Percentiles rank a stretch among this genome's conserved stretches.
Evolutionary conservation across 2,113 vertebrate genomes (phyloP).

Genomic region (Uria aalge): DNA sequence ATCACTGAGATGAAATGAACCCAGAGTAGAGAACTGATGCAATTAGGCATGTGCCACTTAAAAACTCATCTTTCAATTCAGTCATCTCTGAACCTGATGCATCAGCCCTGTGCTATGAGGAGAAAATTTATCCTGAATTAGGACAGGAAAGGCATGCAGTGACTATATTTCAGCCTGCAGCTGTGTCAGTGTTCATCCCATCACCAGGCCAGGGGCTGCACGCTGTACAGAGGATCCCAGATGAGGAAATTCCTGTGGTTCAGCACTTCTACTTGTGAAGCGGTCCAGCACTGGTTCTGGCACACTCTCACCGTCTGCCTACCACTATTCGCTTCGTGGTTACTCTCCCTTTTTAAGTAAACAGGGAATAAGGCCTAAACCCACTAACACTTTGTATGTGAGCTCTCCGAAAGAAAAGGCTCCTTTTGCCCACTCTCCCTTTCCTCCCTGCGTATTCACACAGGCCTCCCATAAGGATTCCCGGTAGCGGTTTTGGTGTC

Average conservation of each 20-base stretch:
- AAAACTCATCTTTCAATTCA: background rate
- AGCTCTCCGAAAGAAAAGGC: background rate
- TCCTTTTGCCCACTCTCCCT: background rate
- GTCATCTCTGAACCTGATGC: background rate
- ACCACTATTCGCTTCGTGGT: background rate
- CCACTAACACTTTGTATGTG: background rate
- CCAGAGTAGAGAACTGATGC: background rate
- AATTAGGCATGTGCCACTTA: background rate
- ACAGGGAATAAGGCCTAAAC: background rate
- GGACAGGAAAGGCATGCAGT: background rate
- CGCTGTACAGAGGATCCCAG: background rate
- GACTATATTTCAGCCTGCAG: background rate
- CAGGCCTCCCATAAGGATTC: background rate
- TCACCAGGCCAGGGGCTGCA: background rate
- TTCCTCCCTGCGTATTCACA: fast-evolving
- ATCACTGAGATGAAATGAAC: background rate
- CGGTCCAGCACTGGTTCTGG: background rate
- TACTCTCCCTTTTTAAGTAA: background rate
- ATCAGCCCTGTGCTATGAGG: background rate
- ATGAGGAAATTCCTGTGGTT: background rate
- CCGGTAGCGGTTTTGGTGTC: background rate
- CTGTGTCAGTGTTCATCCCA: background rate
- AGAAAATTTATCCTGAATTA: background rate
- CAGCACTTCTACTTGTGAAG: background rate
- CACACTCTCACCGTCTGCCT: background rate